Percentiles rank a stretch among this genome's conserved stretches.
Evolutionary conservation across 2,797 vertebrate genomes (phyloP).

Genomic region (Characodon lateralis): DNA sequence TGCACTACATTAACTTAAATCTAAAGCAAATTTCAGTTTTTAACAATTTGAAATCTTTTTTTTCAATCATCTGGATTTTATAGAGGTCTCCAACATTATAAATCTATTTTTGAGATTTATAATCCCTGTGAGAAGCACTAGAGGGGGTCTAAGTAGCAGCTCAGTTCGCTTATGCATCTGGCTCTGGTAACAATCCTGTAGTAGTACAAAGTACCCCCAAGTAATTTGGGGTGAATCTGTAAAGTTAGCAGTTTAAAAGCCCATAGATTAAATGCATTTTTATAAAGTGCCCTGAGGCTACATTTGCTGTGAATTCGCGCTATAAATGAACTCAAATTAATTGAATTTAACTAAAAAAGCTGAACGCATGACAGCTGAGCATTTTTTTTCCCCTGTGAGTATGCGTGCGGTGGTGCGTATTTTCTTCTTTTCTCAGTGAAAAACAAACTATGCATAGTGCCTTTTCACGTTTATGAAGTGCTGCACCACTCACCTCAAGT

Average conservation of each 20-base stretch:
- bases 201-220: not conserved
- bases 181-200: not conserved
- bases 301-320: not conserved
- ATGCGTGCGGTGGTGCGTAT: constrained; percentile 6
- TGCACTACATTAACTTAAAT: no score
- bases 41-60: no score
- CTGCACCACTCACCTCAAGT: constrained; percentile 51
- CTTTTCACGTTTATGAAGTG: constrained; percentile 56
- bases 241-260: not conserved
- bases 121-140: no score
- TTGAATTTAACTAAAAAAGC: not conserved
- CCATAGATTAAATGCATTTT: not conserved
- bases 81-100: no score
- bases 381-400: not conserved
- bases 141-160: no score
- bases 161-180: no score
- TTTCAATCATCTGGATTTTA: no score
- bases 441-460: constrained; percentile 35
- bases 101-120: no score
- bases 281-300: not conserved
- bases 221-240: not conserved
- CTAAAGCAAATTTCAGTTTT: no score
- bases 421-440: constrained; percentile 17
- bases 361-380: not conserved
- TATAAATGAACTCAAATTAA: not conserved